Conservation (phyloP, 2,797 vertebrate species). For the Myripristis jacobus region DNA sequence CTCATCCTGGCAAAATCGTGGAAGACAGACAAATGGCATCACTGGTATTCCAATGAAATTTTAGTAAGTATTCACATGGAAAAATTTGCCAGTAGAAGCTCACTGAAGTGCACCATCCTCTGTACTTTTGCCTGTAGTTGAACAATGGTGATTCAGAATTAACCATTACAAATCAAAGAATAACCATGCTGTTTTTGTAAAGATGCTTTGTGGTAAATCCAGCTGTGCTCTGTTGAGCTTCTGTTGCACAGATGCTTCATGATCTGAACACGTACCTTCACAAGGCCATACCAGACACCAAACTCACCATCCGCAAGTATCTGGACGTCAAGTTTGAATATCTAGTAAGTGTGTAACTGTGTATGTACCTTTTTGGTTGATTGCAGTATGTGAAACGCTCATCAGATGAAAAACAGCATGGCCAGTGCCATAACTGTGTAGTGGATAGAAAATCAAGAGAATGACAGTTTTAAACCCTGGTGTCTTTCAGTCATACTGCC, state of each 20-base stretch:
- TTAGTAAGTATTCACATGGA: too few species aligned
- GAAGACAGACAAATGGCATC: too few species aligned
- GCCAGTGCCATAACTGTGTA: background rate
- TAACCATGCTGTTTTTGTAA: too few species aligned
- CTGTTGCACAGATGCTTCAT: conserved; percentile 91
- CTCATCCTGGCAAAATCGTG: too few species aligned
- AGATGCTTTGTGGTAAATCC: too few species aligned
- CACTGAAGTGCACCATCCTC: too few species aligned
- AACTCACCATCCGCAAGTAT: conserved; percentile 98
- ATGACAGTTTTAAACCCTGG: background rate
- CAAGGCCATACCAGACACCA: conserved; percentile 98
- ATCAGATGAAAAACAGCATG: background rate
- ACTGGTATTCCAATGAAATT: too few species aligned
- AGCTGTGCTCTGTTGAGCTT: background rate
- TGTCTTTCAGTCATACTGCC: conserved; percentile 92
- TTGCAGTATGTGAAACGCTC: background rate
- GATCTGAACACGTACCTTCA: conserved; percentile 98
- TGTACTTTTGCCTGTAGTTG: too few species aligned
- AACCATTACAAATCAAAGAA: too few species aligned
- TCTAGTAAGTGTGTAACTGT: conserved; percentile 83
- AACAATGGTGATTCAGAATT: too few species aligned
- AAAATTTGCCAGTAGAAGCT: too few species aligned
- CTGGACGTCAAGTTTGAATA: conserved; percentile 99
- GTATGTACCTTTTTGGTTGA: background rate
- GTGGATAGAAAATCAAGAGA: too few species aligned